phyloP scores from a whole-genome alignment of 2,113 vertebrate species.

The Hippocampus guttulatus region DNA sequence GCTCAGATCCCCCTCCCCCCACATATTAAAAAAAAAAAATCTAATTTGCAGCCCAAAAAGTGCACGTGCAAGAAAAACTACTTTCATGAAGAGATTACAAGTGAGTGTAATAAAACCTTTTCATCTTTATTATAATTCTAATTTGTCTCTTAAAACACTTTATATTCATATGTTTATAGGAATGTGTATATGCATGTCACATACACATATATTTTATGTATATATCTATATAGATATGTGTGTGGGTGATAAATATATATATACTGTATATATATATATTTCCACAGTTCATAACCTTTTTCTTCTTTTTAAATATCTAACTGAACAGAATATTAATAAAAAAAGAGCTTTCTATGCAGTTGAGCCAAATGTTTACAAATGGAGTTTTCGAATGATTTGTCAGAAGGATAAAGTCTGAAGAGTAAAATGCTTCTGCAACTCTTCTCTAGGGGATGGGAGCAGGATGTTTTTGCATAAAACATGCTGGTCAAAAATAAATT shows the following conservation, averaged over 20 bases:
- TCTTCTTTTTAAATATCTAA: slow-evolving; percentile 56
- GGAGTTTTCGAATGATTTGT: not conserved
- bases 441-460: slow-evolving; percentile 26
- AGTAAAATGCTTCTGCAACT: not conserved
- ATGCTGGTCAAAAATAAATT: slow-evolving; percentile 44
- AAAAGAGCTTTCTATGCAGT: slow-evolving; percentile 69
- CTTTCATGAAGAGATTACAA: slow-evolving; percentile 7
- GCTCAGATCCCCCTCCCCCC: too few relatives aligned
- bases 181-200: slow-evolving; percentile 70
- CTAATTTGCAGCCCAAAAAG: too few relatives aligned
- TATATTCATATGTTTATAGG: slow-evolving; percentile 74
- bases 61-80: not conserved
- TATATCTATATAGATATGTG: not conserved
- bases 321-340: slow-evolving; percentile 57
- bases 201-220: slow-evolving; percentile 60
- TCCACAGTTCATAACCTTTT: slow-evolving; percentile 65
- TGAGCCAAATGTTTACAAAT: slow-evolving; percentile 22
- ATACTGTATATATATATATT: slow-evolving; percentile 71
- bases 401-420: not conserved
- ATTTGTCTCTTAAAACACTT: slow-evolving; percentile 80
- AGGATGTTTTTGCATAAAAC: slow-evolving; percentile 49
- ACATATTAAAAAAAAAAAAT: too few relatives aligned
- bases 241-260: not conserved
- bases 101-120: slow-evolving; percentile 35
- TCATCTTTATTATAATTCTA: slow-evolving; percentile 80